Base-by-base conservation (phyloP, 2,113 vertebrate species). In the Pungitius pungitius region DNA sequence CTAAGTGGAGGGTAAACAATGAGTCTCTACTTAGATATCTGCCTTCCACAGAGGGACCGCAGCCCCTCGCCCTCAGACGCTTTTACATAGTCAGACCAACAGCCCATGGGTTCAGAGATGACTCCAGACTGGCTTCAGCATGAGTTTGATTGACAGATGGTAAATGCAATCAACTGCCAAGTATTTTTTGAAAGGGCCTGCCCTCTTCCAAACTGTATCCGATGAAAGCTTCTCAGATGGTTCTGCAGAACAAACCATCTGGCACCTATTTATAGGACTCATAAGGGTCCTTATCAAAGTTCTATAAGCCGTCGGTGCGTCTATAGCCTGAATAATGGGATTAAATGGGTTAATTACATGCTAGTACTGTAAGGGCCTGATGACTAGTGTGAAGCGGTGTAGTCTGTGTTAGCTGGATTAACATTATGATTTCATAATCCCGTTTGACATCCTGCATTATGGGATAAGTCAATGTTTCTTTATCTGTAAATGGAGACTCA, bases 401-500 rank as follows among this genome's bases (percentile, higher is more conserved):
- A 26, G 51, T 40, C 33, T 26, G n/a, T 66, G 35, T 27, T 14
- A 33, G 26, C 22, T 57, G 22, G n/a, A 63, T 64, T 8, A 39
- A 54, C 55, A 59, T 30, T 62, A 65, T 59, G 27, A 52, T 51
- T 39, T 33, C n/a, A 37, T 49, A 54, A 58, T 54, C 22, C 61
- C 30, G 40, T 64, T 57, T 61, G 27, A 20, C 27, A 12, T 56
- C 62, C 15, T 52, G 15, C 26, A 18, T 58, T 12, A 24, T 35
- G 30, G 20, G 37, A 24, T 35, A 20, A 51, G 12, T 15, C 59
- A 0, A 27, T 42, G 35, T 73, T 58, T n/a, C 18, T 73, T 68
- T 54, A 80, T 57, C 35, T 27, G 43, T n/a, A 35, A n/a, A 8
- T 45, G 65, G 39, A 64, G 63, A 42, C 33, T 37, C 64, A 67